These are phyloP conservation scores for Siniperca scherzeri DNA, from an alignment of 2,797 vertebrate genomes.

Conservation along the genomic window DNA sequence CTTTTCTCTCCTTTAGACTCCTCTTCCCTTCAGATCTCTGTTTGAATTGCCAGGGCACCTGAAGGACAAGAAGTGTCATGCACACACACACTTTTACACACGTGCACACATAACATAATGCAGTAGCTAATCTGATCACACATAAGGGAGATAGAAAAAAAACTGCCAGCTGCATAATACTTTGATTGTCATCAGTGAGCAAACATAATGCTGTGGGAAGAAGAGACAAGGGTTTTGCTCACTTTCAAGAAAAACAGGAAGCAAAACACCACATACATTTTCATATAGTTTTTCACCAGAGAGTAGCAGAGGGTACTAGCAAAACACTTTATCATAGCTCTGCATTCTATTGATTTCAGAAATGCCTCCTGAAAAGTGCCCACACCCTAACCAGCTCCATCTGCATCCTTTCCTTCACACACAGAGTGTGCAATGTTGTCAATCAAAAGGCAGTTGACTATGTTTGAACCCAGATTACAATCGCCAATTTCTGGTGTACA, in stretches of 20 bases:
- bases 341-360: conserved; percentile 35
- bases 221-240: conserved; percentile 22
- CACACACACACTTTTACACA: conserved; percentile 4
- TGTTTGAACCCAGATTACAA: conserved; percentile 53
- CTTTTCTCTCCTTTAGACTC: conserved; percentile 12
- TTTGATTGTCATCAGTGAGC: conserved; percentile 49
- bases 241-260: conserved; percentile 43
- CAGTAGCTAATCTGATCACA: conserved; percentile 65
- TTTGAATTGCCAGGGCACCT: conserved; percentile 30
- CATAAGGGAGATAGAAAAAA: conserved; percentile 24
- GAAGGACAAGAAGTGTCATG: conserved; percentile 34
- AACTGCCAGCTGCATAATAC: conserved; percentile 54
- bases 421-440: conserved; percentile 3
- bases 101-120: conserved; percentile 24
- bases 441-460: conserved; percentile 53
- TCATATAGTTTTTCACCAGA: conserved; percentile 14
- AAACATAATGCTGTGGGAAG: conserved; percentile 42
- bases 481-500: conserved; percentile 23
- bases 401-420: conserved; percentile 28
- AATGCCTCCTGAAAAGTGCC: conserved; percentile 1
- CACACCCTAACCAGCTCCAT: conserved; percentile 15
- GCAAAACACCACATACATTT: conserved; percentile 2
- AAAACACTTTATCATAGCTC: conserved; percentile 4
- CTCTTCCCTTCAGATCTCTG: conserved; percentile 14
- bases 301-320: background rate